phyloP scores from a whole-genome alignment of 2,113 vertebrate genomes.

The Salminus brasiliensis region DNA sequence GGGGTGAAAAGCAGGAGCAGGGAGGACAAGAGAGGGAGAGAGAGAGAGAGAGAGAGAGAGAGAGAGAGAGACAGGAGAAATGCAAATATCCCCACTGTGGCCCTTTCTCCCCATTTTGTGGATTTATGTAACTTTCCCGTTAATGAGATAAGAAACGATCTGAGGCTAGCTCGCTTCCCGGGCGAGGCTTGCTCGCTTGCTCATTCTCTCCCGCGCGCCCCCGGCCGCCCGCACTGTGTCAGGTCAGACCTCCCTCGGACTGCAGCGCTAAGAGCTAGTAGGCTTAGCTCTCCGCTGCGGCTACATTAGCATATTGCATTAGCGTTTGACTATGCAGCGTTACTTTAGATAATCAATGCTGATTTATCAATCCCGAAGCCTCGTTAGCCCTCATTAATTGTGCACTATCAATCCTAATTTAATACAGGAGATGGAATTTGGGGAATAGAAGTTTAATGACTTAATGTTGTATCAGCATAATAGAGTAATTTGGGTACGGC shows the following conservation, averaged over 20 bases:
- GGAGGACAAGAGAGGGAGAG: slow-evolving; percentile 59
- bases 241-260: slow-evolving; percentile 12
- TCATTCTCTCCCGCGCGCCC: slow-evolving; percentile 41
- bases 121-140: slow-evolving; percentile 76
- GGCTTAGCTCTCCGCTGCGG: neutral
- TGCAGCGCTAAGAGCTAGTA: neutral
- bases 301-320: slow-evolving; percentile 29
- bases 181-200: slow-evolving; percentile 37
- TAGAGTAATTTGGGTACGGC: slow-evolving; percentile 31
- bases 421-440: slow-evolving; percentile 27
- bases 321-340: slow-evolving; percentile 25
- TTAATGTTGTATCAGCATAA: slow-evolving; percentile 26
- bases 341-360: slow-evolving; percentile 46
- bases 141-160: slow-evolving; percentile 78
- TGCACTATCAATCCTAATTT: slow-evolving; percentile 36
- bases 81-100: slow-evolving; percentile 75
- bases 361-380: slow-evolving; percentile 42
- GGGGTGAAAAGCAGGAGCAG: no score
- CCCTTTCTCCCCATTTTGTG: slow-evolving; percentile 69
- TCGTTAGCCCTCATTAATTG: slow-evolving; percentile 42
- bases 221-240: slow-evolving; percentile 15
- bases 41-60: slow-evolving; percentile 47
- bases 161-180: slow-evolving; percentile 57
- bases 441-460: slow-evolving; percentile 22
- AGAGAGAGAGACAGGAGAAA: slow-evolving; percentile 68